These are phyloP conservation scores for Pardalotus punctatus DNA, from an alignment of 2,113 vertebrate species.

Conservation along the genomic window DNA sequence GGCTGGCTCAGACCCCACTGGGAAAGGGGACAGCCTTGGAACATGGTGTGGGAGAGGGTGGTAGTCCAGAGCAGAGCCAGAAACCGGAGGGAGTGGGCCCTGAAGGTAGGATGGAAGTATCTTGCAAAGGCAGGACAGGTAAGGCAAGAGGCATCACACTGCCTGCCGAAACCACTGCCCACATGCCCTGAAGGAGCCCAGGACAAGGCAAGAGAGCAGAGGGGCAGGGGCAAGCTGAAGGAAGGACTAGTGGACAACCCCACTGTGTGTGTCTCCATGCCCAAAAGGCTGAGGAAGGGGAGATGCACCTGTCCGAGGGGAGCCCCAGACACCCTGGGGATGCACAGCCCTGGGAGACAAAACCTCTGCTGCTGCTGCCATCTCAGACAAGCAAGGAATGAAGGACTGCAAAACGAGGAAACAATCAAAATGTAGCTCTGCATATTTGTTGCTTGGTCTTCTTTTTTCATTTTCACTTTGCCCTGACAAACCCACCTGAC, in stretches of 20 bases:
- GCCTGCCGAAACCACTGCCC: background rate
- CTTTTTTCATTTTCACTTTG: background rate
- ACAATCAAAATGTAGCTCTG: background rate
- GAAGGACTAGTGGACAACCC: background rate
- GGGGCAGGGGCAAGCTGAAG: background rate
- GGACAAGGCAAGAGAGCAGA: background rate
- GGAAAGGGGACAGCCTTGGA: background rate
- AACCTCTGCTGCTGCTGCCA: background rate
- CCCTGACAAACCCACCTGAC: background rate
- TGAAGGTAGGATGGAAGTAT: background rate
- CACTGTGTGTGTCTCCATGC: fast-evolving
- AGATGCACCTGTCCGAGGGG: fast-evolving
- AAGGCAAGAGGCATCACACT: background rate
- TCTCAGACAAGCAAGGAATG: background rate
- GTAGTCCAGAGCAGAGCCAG: background rate
- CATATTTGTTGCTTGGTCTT: background rate
- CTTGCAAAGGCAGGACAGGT: background rate
- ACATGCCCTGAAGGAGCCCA: fast-evolving
- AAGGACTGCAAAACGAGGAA: background rate
- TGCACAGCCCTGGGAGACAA: background rate
- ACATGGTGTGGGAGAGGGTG: background rate
- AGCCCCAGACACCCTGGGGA: background rate
- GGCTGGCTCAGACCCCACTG: background rate
- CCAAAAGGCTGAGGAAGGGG: fast-evolving
- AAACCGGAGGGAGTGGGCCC: background rate